Base-by-base conservation (phyloP, 2,797 vertebrate genomes). In the Sebastes vulpes region DNA sequence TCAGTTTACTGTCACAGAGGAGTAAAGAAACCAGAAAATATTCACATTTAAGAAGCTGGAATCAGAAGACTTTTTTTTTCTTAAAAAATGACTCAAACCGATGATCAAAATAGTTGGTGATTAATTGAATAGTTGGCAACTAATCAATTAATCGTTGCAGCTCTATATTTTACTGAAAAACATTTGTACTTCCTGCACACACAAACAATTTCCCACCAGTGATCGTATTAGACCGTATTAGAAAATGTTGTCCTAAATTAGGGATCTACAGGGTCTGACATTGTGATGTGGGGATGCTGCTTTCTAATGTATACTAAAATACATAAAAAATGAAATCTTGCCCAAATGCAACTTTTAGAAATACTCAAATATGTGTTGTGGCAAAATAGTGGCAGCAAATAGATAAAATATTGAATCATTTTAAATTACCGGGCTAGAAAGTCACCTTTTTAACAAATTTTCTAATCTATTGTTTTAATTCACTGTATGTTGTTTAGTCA, bases 1-100 rank as follows among this genome's bases (percentile, higher is more conserved):
- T 18, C 42, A 46, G 42, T 46, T 46, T 18, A 46, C 42, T 46
- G 0, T 46, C 6, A 18, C 0, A 46, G 16, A 46, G 42, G 42
- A 46, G 42, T 0, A 46, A 18, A 46, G 42, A 46, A 18, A 46
- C 16, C 16, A 18, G 16, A 46, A 46, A 46, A 46, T 46, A 18
- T 46, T 18, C 42, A 18, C 6, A 0, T 46, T 42, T 0, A 18
- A 18, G 42, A 46, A 7, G 16, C 16, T 46, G 42, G 3, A 46
- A 18, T 46, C 42, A 46, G 38, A 46, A 46, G 6, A 42, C 5
- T 42, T 42, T 42, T 14, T 38, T 42, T 42, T 42, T 16, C 38
- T 42, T 42, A 42, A 42, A 42, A 42, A 42, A 42, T 42, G 0
- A 42, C 38, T 42, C 38, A 42, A 42, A 42, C 38, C 5, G 2